Base-by-base conservation (phyloP, 64 coral and sea anemone species). In the Montipora capricornis region DNA sequence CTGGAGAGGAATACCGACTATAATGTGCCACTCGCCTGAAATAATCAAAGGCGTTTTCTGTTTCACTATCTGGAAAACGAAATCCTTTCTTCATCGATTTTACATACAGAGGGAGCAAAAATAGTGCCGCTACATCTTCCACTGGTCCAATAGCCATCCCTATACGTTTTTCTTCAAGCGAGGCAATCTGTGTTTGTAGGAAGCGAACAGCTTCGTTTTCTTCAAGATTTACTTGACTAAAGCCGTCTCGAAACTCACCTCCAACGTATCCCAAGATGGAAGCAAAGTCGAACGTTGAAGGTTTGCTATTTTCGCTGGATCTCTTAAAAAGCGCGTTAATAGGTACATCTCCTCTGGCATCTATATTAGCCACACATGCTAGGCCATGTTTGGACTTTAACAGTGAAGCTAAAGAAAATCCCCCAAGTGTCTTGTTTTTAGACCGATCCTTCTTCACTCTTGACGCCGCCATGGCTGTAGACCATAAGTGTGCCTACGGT, bases 351-450 rank as follows among this genome's bases (percentile, higher is more conserved):
- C 81, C 81, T 84, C 58, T 84, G 8, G 68, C 81, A 62, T 84
- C 81, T 68, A 84, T 84, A 84, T 84, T 84, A n/a, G 81, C 81
- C 61, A 84, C 81, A 84, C 81, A 84, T 15, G 81, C 81, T 68
- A 84, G 47, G 13, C 81, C 81, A 68, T 84, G 81, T 58, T 84
- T 84, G 44, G 59, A 84, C 47, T 46, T 66, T 60, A 58, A 47
- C 2, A 84, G 81, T n/a, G 59, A 66, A 4, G 62, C 81, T 8
- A 68, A 13, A 9, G 81, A 84, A 68, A 68, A 84, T 61, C 68
- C 81, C 7, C 37, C 37, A 37, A 62, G 5, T 37, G 74, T 16
- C 29, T 76, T 47, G 29, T 44, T 4, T 37, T 76, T 76, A 5
- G 74, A 76, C 13, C 46, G 44, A 4, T 76, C 74, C 37, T 47